These are phyloP conservation scores for Euspilapteryx auroguttella DNA, from an alignment of 2,888 invertebrate genomes.

Conservation along the genomic window DNA sequence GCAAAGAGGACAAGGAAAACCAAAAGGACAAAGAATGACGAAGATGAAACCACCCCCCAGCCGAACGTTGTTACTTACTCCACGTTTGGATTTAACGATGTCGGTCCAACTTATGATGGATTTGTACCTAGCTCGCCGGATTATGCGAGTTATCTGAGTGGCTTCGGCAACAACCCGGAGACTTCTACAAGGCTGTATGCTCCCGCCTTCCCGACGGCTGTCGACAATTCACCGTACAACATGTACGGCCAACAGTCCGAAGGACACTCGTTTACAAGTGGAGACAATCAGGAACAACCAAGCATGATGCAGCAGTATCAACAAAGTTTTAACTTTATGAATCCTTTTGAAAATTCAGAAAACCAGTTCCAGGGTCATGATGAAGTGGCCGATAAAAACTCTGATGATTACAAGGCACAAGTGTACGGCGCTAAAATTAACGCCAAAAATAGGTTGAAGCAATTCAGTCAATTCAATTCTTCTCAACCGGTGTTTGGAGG, in stretches of 20 bases:
- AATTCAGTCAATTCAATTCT: slow-evolving; percentile 17
- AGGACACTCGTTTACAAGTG: slow-evolving; percentile 15
- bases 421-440: slow-evolving; percentile 40
- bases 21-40: slow-evolving; percentile 22
- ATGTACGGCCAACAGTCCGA: slow-evolving; percentile 18
- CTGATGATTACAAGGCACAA: slow-evolving; percentile 19
- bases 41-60: slow-evolving; percentile 29
- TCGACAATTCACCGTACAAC: slow-evolving; percentile 25
- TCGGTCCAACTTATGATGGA: slow-evolving; percentile 31
- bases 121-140: slow-evolving; percentile 46
- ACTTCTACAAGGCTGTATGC: slow-evolving; percentile 32
- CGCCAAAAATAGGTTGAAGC: slow-evolving; percentile 21
- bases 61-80: slow-evolving; percentile 48
- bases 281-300: slow-evolving; percentile 18
- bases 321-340: slow-evolving; percentile 22
- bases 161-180: slow-evolving; percentile 20
- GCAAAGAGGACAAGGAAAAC: slow-evolving; percentile 29
- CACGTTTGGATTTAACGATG: slow-evolving; percentile 47
- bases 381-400: slow-evolving; percentile 14
- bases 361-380: slow-evolving; percentile 18
- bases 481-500: slow-evolving; percentile 20
- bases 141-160: slow-evolving; percentile 26
- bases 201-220: slow-evolving; percentile 39
- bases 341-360: slow-evolving; percentile 14
- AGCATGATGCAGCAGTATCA: slow-evolving; percentile 27